These are phyloP conservation scores for Thaleichthys pacificus DNA, from an alignment of 2,797 vertebrate genomes.

Conservation along the genomic window DNA sequence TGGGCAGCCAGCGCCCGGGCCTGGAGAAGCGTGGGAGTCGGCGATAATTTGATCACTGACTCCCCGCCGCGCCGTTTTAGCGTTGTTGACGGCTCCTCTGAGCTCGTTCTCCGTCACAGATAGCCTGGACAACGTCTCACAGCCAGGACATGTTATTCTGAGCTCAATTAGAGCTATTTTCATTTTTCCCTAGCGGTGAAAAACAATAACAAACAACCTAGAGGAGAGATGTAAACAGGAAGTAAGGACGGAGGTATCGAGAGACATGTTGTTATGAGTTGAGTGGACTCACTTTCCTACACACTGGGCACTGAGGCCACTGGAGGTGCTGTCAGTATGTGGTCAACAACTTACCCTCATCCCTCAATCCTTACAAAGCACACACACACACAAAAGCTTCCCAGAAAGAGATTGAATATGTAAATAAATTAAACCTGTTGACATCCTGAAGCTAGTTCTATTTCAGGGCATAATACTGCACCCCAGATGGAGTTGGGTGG, in stretches of 20 bases:
- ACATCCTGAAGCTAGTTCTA: too few species aligned
- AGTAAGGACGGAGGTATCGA: not conserved
- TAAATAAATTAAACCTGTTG: too few species aligned
- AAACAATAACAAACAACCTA: not conserved
- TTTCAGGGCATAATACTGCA: too few species aligned
- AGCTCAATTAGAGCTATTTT: slow-evolving; percentile 5
- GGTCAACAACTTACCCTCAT: too few species aligned
- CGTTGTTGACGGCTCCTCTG: slow-evolving; percentile 37
- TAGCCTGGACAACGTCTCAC: not conserved
- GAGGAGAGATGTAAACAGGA: not conserved
- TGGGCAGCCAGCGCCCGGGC: slow-evolving; percentile 25
- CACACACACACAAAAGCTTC: too few species aligned
- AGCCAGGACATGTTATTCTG: slow-evolving; percentile 1
- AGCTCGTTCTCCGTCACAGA: not conserved
- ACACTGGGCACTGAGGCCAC: too few species aligned
- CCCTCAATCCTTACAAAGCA: too few species aligned
- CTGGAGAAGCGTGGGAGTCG: slow-evolving; percentile 52
- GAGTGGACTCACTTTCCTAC: too few species aligned
- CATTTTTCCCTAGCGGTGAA: not conserved
- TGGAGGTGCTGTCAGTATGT: too few species aligned
- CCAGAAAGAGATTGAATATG: too few species aligned
- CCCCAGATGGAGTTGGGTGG: too few species aligned
- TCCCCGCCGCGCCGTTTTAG: slow-evolving; percentile 58
- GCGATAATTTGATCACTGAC: slow-evolving; percentile 56
- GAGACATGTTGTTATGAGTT: not conserved